Conservation (phyloP, 2,888 invertebrate genomes). For the Eupsilia transversa region DNA sequence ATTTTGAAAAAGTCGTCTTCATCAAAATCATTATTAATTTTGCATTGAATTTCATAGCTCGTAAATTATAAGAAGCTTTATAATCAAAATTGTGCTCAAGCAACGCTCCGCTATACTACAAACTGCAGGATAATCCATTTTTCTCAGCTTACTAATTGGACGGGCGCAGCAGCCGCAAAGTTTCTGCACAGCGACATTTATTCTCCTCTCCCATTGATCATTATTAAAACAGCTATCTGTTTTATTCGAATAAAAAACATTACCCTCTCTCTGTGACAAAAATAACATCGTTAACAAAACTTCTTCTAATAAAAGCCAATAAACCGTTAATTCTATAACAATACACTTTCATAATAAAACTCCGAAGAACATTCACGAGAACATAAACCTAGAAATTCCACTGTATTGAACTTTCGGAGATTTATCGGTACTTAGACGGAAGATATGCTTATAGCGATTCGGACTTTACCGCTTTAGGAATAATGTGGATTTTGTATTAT, state of each 20-base stretch:
- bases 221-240: conserved; percentile 27
- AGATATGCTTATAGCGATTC: conserved; percentile 19
- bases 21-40: too few relatives aligned
- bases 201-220: conserved; percentile 44
- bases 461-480: conserved; percentile 35
- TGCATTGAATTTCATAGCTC: too few relatives aligned
- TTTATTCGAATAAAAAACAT: conserved; percentile 2
- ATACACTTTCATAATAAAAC: conserved; percentile 49
- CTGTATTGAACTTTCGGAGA: conserved; percentile 48
- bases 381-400: conserved; percentile 38
- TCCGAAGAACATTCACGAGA: conserved; percentile 33
- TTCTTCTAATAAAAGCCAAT: conserved; percentile 18
- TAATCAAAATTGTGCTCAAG: conserved; percentile 30
- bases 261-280: neutral
- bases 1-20: neutral
- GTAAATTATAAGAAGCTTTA: conserved; percentile 7
- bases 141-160: conserved; percentile 59
- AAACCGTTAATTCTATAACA: conserved; percentile 18
- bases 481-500: conserved; percentile 47
- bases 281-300: conserved; percentile 20
- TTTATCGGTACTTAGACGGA: conserved; percentile 45
- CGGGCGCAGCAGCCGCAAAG: conserved; percentile 33
- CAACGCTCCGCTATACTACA: conserved; percentile 23
- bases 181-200: conserved; percentile 35
- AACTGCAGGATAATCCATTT: conserved; percentile 57